phyloP scores from a whole-genome alignment of 2,797 vertebrate species.

The Pseudochaenichthys georgianus region DNA sequence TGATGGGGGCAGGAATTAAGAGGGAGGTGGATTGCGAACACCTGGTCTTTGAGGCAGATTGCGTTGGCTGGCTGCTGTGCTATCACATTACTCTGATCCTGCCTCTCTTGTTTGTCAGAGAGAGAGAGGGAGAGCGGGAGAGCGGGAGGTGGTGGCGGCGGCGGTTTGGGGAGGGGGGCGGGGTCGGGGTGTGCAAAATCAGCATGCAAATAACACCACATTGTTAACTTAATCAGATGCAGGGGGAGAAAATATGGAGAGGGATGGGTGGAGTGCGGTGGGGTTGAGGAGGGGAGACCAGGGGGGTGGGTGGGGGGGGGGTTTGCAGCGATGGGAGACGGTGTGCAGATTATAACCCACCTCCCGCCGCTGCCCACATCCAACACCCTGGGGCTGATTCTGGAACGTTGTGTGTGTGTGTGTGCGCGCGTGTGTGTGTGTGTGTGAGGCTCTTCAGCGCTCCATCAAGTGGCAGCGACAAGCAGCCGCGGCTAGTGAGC shows the following conservation, averaged over 20 bases:
- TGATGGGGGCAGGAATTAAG: constrained; percentile 97
- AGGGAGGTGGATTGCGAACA: constrained; percentile 98
- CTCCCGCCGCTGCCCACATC: constrained; percentile 61
- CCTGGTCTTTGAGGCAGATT: constrained; percentile 99
- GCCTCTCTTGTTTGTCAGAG: constrained; percentile 91
- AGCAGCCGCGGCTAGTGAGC: constrained; percentile 31
- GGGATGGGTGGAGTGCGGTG: constrained; percentile 87
- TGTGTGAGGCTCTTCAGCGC: constrained; percentile 37
- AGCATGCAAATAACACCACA: constrained; percentile 99
- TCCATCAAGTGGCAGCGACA: constrained; percentile 58
- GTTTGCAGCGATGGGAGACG: constrained; percentile 79
- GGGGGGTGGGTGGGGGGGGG: constrained; percentile 64
- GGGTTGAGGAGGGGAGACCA: constrained; percentile 72
- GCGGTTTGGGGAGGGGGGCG: constrained; percentile 52
- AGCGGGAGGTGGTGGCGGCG: constrained; percentile 41
- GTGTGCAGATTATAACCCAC: constrained; percentile 86
- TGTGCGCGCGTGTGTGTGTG: too few species aligned
- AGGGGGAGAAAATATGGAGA: constrained; percentile 90
- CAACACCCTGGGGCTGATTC: constrained; percentile 77
- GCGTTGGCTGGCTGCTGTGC: constrained; percentile 99
- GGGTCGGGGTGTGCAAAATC: constrained; percentile 96
- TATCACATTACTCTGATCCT: constrained; percentile 96
- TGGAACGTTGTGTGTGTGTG: constrained; percentile 57
- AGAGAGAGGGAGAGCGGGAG: constrained; percentile 33
- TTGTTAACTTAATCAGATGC: constrained; percentile 99